Conservation (phyloP, 2,797 vertebrate genomes). For the Arremon brunneinucha region DNA sequence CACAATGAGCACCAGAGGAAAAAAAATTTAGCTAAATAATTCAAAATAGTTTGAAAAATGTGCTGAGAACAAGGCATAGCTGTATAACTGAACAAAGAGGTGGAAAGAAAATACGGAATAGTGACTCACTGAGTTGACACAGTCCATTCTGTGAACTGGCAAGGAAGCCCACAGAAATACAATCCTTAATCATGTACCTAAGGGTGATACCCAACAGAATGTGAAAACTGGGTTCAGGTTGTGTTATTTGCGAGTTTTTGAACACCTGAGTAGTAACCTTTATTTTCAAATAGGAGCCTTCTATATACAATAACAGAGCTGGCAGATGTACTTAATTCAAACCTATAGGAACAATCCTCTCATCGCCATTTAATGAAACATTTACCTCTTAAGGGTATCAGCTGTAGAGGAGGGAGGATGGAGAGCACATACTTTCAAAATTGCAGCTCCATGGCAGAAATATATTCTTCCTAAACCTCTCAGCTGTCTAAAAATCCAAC, state of each 20-base stretch:
- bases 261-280: background rate
- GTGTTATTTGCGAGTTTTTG: background rate
- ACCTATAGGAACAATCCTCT: background rate
- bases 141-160: background rate
- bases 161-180: background rate
- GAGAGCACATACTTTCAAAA: background rate
- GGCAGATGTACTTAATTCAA: background rate
- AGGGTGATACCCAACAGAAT: background rate
- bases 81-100: background rate
- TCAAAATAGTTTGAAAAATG: background rate
- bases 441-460: background rate
- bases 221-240: background rate
- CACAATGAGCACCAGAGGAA: background rate
- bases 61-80: background rate
- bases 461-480: constrained; percentile 21
- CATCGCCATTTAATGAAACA: background rate
- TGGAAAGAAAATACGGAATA: background rate
- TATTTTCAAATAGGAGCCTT: background rate
- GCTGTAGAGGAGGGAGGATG: background rate
- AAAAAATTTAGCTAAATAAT: constrained; percentile 10
- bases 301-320: background rate
- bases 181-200: background rate
- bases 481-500: constrained; percentile 33
- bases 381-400: background rate
- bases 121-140: background rate